Evolutionary conservation across 2,113 vertebrate species (phyloP).

Genomic region (Rhynchomys soricoides): DNA sequence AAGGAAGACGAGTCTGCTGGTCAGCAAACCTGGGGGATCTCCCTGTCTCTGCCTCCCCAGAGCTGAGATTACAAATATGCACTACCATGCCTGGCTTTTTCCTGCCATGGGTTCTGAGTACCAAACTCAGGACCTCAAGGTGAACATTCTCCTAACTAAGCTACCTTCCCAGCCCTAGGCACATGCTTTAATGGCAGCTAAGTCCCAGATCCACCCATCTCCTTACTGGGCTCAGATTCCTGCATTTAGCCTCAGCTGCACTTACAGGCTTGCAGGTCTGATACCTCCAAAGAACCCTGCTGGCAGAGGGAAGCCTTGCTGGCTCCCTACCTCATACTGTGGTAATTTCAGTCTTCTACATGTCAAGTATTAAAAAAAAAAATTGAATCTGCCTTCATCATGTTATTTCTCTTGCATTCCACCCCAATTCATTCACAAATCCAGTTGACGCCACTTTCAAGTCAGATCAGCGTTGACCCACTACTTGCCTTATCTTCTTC

Average conservation of each 20-base stretch:
- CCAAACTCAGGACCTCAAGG: background rate
- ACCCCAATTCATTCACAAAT: background rate
- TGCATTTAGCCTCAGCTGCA: background rate
- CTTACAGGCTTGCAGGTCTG: background rate
- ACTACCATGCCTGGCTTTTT: background rate
- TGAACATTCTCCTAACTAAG: background rate
- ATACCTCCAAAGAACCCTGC: background rate
- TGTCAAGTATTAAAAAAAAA: background rate
- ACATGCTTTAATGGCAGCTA: background rate
- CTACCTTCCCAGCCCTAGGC: background rate
- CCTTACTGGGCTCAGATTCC: background rate
- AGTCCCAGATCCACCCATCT: background rate
- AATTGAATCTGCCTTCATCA: background rate
- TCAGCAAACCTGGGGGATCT: background rate
- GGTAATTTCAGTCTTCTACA: background rate
- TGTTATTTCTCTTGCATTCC: background rate
- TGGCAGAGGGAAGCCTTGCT: background rate
- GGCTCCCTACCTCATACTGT: background rate
- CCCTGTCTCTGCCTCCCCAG: background rate
- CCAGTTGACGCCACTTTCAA: background rate
- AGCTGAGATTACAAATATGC: background rate
- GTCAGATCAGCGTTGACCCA: background rate
- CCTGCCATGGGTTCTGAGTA: background rate
- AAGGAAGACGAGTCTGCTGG: background rate
- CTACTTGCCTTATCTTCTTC: background rate